A percentile compares a stretch with the other conserved stretches of the same genome.
These are phyloP conservation scores for Lagopus muta DNA, from an alignment of 2,113 vertebrate species.

Conservation along the genomic window DNA sequence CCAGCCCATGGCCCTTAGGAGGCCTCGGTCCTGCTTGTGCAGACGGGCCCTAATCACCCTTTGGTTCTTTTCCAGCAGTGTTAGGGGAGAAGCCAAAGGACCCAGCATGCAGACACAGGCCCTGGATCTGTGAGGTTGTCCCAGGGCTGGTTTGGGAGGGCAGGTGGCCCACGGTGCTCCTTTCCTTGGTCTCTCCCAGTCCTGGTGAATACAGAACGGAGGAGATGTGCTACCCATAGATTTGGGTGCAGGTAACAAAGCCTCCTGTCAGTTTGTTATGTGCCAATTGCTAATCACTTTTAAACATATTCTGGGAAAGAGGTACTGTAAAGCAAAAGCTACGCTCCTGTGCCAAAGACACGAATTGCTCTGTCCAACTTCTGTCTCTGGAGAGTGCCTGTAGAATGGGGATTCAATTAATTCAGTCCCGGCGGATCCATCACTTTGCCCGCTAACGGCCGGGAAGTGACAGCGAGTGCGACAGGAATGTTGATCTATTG, in stretches of 20 bases:
- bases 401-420: conserved; percentile 41
- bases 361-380: neutral
- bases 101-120: neutral
- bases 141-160: accelerated
- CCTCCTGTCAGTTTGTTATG: neutral
- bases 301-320: neutral
- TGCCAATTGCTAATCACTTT: conserved; percentile 8
- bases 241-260: neutral
- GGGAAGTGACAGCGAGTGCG: neutral
- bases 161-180: neutral
- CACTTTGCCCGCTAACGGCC: neutral
- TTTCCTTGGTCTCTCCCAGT: neutral
- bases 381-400: neutral
- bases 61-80: neutral
- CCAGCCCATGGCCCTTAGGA: neutral
- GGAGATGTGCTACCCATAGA: neutral
- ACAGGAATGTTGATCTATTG: conserved; percentile 1
- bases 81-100: neutral
- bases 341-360: neutral
- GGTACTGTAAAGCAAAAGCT: neutral
- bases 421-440: neutral
- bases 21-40: neutral
- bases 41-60: neutral
- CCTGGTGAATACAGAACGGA: neutral
- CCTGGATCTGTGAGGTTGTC: neutral